Evolutionary conservation across 2,797 vertebrate species (phyloP).

Genomic region (Myiotriccus ornatus): DNA sequence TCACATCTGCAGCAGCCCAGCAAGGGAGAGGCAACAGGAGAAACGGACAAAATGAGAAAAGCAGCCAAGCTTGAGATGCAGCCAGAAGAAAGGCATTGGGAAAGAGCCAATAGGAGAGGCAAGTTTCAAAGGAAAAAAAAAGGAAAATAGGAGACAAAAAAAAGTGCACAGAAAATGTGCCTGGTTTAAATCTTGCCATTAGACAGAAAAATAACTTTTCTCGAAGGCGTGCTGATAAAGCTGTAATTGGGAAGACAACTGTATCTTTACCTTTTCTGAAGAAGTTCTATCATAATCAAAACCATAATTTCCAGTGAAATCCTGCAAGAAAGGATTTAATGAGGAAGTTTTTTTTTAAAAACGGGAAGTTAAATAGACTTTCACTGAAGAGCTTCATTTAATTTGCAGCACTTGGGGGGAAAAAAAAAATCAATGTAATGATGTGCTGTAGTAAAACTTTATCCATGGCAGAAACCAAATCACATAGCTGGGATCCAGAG

Average conservation of each 20-base stretch:
- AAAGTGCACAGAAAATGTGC: not conserved
- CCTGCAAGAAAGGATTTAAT: constrained; percentile 39
- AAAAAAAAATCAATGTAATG: not conserved
- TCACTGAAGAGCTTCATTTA: not conserved
- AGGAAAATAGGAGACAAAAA: constrained; percentile 16
- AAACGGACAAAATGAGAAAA: constrained; percentile 62
- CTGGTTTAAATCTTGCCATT: constrained; percentile 32
- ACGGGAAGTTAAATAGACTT: constrained; percentile 4
- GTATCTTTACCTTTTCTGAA: constrained; percentile 32
- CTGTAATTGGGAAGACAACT: constrained; percentile 48
- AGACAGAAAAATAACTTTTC: constrained; percentile 27
- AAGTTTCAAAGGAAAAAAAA: constrained; percentile 50
- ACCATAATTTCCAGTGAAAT: constrained; percentile 41
- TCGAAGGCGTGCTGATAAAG: constrained; percentile 19
- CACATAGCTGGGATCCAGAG: not conserved
- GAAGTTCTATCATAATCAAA: constrained; percentile 25
- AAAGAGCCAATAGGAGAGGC: constrained; percentile 56
- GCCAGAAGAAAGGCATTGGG: constrained; percentile 48
- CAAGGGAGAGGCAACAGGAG: constrained; percentile 53
- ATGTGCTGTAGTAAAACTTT: constrained; percentile 8
- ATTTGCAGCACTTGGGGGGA: not conserved
- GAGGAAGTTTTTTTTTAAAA: not conserved
- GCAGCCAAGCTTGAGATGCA: constrained; percentile 63
- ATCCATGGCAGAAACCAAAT: not conserved
- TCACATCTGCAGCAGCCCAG: not conserved